Evolutionary conservation across 2,113 vertebrate species (phyloP), one percentile per base, ranked within the genome.

Genomic region (Alouatta palliata): DNA sequence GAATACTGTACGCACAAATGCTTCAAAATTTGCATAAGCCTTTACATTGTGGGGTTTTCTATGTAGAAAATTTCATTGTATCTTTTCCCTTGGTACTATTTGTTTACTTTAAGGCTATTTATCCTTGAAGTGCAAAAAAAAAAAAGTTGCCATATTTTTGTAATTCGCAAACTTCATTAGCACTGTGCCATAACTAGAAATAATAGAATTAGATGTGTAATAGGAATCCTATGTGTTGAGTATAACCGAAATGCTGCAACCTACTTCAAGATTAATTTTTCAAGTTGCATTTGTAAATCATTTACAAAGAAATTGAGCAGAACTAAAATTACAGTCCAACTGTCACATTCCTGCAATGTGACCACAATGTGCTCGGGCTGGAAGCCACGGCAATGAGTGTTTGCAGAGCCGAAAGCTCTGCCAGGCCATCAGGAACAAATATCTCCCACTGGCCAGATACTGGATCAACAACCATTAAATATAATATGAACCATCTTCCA

Each of bases 341-440:
- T 71, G 91, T 77, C 97, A 92, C 94, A 97, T 97, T 97, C 97
- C 91, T 97, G 47, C 21, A 54, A 8, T 23, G 83, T 97, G 98
- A 97, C 94, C 96, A 66, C 95, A 98, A 56, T 21, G 87, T 35
- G 91, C 93, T 76, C 30, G n/a, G 75, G 90, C 90, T 90, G 92
- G 80, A 90, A 86, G 95, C 90, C 90, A 17, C 43, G 6, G 79
- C 61, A 12, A 3, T 81, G 83, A n/a, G 93, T 32, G 79, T 76
- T 75, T 82, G 73, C 92, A 92, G 97, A 91, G 71, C 85, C 17
- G 14, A 79, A 17, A 30, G 76, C 80, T 23, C 64, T 97, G 97
- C 97, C 97, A 98, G 97, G 64, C 91, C 90, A 82, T 90, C 77
- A 95, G 96, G 97, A 97, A 96, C 94, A 96, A 97, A 98, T 79